A percentile compares a stretch with the other conserved stretches of the same genome.
Evolutionary conservation across 2,888 invertebrate species (phyloP).

Genomic region (Pterobdella sp.): DNA sequence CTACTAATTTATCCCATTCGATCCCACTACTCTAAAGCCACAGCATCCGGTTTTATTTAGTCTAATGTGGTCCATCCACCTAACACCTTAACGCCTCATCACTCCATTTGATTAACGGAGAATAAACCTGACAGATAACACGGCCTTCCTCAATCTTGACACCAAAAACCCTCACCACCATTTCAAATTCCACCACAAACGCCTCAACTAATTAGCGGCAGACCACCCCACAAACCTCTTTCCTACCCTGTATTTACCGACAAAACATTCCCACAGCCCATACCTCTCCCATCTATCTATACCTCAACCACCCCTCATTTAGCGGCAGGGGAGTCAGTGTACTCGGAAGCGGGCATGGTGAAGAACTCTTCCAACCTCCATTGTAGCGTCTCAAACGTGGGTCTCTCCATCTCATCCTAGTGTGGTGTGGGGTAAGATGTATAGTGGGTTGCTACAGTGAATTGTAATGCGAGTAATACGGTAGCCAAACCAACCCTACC

Average conservation of each 20-base stretch:
- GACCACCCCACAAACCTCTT: background rate
- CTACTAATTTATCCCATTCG: too few species aligned
- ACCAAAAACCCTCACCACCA: background rate
- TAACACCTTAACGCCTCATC: background rate
- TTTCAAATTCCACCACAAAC: background rate
- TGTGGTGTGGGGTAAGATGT: too few species aligned
- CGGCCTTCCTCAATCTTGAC: background rate
- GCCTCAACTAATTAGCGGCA: background rate
- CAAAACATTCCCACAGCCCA: background rate
- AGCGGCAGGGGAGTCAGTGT: background rate
- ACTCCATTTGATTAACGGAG: background rate
- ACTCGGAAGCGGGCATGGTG: constrained; percentile 77
- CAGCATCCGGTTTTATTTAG: too few species aligned
- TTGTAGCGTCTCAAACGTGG: constrained; percentile 97
- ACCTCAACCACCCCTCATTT: background rate
- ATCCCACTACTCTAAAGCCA: too few species aligned
- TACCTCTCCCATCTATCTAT: background rate
- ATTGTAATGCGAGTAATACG: too few species aligned
- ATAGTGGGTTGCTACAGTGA: too few species aligned
- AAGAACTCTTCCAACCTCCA: constrained; percentile 99
- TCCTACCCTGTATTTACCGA: too few species aligned
- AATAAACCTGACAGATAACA: background rate
- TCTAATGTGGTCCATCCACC: too few species aligned
- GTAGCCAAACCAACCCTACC: too few species aligned
- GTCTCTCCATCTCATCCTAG: constrained; percentile 94